These are phyloP conservation scores for Orgyia antiqua DNA, from an alignment of 2,888 invertebrate species.

Conservation along the genomic window DNA sequence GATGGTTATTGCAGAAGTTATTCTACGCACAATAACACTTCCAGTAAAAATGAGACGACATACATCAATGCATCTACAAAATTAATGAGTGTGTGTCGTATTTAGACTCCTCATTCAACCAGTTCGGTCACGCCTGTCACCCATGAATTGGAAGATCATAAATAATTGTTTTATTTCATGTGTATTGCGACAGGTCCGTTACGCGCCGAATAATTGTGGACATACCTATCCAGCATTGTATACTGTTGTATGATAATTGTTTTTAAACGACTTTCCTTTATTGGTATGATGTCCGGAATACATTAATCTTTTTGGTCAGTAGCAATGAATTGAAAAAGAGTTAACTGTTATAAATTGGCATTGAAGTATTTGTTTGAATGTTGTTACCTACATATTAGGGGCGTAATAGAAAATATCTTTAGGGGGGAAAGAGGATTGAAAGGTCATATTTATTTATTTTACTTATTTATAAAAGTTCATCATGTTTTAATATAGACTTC, in stretches of 20 bases:
- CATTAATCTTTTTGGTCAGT: not conserved
- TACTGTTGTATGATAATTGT: constrained; percentile 6
- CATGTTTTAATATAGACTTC: too few species aligned
- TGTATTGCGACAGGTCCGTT: constrained; percentile 16
- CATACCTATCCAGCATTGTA: constrained; percentile 2
- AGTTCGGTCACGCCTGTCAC: constrained; percentile 8
- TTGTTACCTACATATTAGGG: too few species aligned
- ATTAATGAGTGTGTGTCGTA: constrained; percentile 2
- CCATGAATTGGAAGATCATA: constrained; percentile 6
- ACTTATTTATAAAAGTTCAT: too few species aligned
- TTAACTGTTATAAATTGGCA: not conserved
- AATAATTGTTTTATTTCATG: constrained; percentile 9
- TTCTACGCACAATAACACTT: too few species aligned
- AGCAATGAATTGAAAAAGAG: too few species aligned
- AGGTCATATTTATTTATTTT: too few species aligned
- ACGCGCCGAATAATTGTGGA: constrained; percentile 1
- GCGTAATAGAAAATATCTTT: too few species aligned
- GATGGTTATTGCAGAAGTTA: too few species aligned
- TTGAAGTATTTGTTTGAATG: not conserved
- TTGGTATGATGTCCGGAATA: constrained; percentile 1
- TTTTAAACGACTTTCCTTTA: constrained; percentile 6
- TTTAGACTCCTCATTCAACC: constrained; percentile 6
- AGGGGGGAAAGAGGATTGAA: too few species aligned
- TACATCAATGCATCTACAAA: too few species aligned
- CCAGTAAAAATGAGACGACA: too few species aligned